phyloP scores from a whole-genome alignment of 2,113 vertebrate species.

The Stictonetta naevosa region DNA sequence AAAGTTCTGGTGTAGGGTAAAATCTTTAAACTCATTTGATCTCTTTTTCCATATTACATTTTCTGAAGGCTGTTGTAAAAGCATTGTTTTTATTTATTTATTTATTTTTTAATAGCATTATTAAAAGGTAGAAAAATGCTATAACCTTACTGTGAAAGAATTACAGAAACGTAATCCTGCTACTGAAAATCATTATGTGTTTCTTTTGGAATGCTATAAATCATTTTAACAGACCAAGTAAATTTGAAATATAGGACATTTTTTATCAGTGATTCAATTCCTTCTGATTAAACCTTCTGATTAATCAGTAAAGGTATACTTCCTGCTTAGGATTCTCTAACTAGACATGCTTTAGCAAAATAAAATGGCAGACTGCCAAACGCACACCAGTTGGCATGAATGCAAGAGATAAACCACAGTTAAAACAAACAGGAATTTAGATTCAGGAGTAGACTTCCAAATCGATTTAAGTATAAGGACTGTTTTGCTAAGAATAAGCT shows the following conservation, averaged over 20 bases:
- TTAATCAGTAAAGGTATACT: not conserved
- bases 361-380: not conserved
- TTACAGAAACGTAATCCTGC: not conserved
- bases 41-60: not conserved
- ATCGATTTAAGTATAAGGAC: not conserved
- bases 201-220: not conserved
- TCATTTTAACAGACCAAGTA: not conserved
- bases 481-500: not conserved
- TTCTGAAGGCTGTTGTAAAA: not conserved
- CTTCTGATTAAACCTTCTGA: not conserved
- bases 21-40: not conserved
- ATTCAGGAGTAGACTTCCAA: not conserved
- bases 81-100: not conserved
- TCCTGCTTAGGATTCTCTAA: not conserved
- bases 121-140: not conserved
- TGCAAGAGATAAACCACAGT: not conserved
- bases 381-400: rapidly evolving
- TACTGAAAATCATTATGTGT: not conserved
- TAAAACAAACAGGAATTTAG: not conserved
- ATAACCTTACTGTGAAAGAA: not conserved
- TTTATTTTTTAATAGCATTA: not conserved
- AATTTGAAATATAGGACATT: not conserved
- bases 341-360: not conserved
- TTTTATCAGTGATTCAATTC: not conserved
- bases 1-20: not conserved